phyloP scores from a whole-genome alignment of 2,797 vertebrate genomes.

The Melanogrammus aeglefinus region DNA sequence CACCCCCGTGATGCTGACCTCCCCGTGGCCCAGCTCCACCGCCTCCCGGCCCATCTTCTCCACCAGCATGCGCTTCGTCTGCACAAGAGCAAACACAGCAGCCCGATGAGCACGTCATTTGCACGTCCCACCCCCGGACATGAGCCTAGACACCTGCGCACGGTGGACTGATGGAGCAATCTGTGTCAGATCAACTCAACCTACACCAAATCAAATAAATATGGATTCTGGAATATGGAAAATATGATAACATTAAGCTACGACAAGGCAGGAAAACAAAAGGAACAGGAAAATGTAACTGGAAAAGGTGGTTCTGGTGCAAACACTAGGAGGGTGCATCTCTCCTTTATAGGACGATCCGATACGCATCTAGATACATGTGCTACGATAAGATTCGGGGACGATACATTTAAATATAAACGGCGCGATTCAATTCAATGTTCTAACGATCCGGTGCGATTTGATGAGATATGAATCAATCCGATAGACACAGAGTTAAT shows the following conservation, averaged over 20 bases:
- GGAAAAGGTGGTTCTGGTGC: background rate
- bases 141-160: background rate
- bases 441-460: no score
- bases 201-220: background rate
- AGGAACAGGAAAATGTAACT: background rate
- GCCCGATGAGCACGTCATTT: no score
- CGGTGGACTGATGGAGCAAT: background rate
- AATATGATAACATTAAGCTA: background rate
- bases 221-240: background rate
- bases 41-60: conserved; percentile 99
- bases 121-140: background rate
- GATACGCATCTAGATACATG: no score
- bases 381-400: no score
- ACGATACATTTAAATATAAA: no score
- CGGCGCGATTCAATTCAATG: no score
- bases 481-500: no score
- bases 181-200: background rate
- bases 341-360: no score
- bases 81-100: background rate
- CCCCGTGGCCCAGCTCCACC: conserved; percentile 95
- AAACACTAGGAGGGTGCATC: no score
- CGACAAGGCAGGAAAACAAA: background rate
- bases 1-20: conserved; percentile 96
- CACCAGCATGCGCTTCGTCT: conserved; percentile 99
- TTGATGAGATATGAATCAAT: no score